A percentile compares a stretch with the other conserved stretches of the same genome.
These are phyloP conservation scores for Istiophorus platypterus DNA, from an alignment of 2,113 vertebrate genomes.

Conservation along the genomic window DNA sequence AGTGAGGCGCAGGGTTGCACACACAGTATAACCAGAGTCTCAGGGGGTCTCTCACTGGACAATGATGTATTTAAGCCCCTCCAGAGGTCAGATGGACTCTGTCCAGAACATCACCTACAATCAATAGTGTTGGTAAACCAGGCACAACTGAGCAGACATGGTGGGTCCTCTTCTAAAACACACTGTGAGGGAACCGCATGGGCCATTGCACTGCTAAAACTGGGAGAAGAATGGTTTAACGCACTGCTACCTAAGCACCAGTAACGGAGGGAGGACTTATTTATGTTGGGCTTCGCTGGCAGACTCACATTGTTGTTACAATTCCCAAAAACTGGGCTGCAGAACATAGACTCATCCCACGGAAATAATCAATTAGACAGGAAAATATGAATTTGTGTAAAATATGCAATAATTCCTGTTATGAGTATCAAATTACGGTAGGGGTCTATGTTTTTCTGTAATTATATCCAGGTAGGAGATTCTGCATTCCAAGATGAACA, in stretches of 20 bases:
- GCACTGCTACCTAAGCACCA: conserved; percentile 60
- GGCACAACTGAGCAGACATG: conserved; percentile 79
- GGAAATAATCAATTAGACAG: neutral
- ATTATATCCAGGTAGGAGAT: neutral
- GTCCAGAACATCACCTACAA: conserved; percentile 86
- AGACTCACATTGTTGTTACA: conserved; percentile 8
- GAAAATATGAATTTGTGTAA: neutral
- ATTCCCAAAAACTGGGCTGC: neutral
- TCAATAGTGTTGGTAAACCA: conserved; percentile 87
- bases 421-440: conserved; percentile 3
- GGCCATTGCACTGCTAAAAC: conserved; percentile 83
- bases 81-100: conserved; percentile 85
- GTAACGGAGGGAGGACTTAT: conserved; percentile 51
- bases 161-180: conserved; percentile 78
- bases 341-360: neutral
- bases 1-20: conserved; percentile 59
- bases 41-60: conserved; percentile 79
- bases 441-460: neutral
- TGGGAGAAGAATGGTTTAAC: conserved; percentile 76
- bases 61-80: conserved; percentile 86
- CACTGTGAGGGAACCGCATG: conserved; percentile 77
- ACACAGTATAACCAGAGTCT: conserved; percentile 77
- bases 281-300: conserved; percentile 50
- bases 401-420: neutral
- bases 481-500: neutral